These are phyloP conservation scores for Baccha elongata DNA, from an alignment of 2,888 invertebrate genomes.

Conservation along the genomic window DNA sequence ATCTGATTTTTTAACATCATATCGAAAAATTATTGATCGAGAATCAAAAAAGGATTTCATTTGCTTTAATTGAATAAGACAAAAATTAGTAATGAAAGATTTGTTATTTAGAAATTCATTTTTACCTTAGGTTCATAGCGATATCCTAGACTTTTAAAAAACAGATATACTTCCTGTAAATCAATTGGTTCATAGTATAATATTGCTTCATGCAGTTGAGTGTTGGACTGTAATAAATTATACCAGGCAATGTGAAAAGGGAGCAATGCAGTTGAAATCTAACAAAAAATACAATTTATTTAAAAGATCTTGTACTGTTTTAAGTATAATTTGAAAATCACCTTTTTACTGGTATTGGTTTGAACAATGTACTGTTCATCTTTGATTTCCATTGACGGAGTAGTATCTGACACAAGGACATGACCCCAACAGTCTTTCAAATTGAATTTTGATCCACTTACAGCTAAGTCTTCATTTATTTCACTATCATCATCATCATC, in stretches of 20 bases:
- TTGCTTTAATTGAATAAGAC: not conserved
- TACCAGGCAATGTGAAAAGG: slow-evolving; percentile 88
- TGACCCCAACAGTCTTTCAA: slow-evolving; percentile 77
- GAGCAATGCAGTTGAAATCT: slow-evolving; percentile 84
- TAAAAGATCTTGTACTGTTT: no score
- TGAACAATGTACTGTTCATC: slow-evolving; percentile 84
- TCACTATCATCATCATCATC: not conserved
- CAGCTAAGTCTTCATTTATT: not conserved
- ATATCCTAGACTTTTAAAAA: not conserved
- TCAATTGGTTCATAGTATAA: slow-evolving; percentile 87
- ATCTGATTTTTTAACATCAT: no score
- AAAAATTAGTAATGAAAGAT: no score
- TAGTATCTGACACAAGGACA: slow-evolving; percentile 74
- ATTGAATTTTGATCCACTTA: slow-evolving; percentile 28
- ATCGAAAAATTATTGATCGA: no score
- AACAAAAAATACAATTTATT: slow-evolving; percentile 65
- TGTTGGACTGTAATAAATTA: slow-evolving; percentile 85
- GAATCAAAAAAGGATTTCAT: not conserved
- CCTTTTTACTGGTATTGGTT: slow-evolving; percentile 84
- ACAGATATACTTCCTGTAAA: slow-evolving; percentile 85
- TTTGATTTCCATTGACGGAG: slow-evolving; percentile 75
- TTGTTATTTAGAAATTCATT: no score
- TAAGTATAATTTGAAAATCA: slow-evolving; percentile 74
- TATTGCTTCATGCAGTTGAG: slow-evolving; percentile 84
- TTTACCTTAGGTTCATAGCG: no score